These are phyloP conservation scores for Channallabes apus DNA, from an alignment of 2,797 vertebrate species.

Conservation along the genomic window DNA sequence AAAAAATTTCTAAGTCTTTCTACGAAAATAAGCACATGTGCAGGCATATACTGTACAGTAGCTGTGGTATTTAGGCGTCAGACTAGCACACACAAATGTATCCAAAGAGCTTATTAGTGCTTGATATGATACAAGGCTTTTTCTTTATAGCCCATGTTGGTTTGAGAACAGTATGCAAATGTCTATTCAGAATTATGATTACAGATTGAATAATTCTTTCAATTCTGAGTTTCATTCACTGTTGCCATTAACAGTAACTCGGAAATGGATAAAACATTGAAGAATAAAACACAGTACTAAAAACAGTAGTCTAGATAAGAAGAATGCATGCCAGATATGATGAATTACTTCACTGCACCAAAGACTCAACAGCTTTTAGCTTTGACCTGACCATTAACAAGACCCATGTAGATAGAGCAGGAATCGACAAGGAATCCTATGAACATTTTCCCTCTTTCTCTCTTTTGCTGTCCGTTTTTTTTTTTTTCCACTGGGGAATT, in stretches of 20 bases:
- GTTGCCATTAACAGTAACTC: neutral
- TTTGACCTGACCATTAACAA: slow-evolving; percentile 17
- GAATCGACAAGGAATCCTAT: neutral
- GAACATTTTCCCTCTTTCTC: slow-evolving; percentile 18
- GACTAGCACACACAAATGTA: neutral
- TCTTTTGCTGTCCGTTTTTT: slow-evolving; percentile 66
- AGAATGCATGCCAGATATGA: neutral
- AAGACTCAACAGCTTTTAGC: neutral
- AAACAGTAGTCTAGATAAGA: neutral
- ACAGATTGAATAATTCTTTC: neutral
- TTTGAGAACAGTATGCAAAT: slow-evolving; percentile 15
- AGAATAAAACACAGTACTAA: neutral
- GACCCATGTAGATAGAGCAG: neutral
- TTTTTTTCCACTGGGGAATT: slow-evolving; percentile 65
- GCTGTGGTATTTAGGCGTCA: neutral
- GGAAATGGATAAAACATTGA: neutral
- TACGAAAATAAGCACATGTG: neutral
- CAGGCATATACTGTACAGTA: neutral
- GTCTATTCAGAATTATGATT: neutral
- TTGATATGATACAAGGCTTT: neutral
- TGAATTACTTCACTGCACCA: neutral
- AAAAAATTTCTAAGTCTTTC: neutral
- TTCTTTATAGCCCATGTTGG: slow-evolving; percentile 1
- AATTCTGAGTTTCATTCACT: neutral
- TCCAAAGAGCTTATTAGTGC: neutral